phyloP scores from a whole-genome alignment of 1,140 invertebrate species.

The Melanaphis sacchari region DNA sequence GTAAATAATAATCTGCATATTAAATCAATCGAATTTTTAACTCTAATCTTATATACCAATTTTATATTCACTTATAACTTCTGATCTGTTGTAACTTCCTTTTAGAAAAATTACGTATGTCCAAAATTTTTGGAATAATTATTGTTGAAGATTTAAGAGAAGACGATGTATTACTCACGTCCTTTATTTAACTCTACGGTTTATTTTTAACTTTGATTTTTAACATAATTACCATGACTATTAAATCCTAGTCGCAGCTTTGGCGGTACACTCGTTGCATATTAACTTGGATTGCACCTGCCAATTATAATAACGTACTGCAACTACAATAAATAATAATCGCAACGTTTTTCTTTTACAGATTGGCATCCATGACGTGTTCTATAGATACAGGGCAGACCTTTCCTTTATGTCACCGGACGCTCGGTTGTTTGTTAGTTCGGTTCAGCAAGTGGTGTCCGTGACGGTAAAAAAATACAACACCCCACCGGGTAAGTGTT shows the following conservation, averaged over 20 bases:
- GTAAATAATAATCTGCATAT: not conserved
- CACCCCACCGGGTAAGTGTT: conserved; percentile 40
- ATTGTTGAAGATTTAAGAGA: too few relatives aligned
- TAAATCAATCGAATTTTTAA: not conserved
- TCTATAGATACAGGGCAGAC: conserved; percentile 77
- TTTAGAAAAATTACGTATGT: not conserved
- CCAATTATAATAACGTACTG: not conserved
- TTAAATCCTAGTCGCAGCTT: too few relatives aligned
- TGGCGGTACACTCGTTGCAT: not conserved
- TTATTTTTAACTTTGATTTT: too few relatives aligned
- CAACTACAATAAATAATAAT: not conserved
- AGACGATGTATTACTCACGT: not conserved
- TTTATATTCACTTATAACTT: not conserved
- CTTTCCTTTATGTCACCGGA: conserved; percentile 79
- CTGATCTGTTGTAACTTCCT: not conserved
- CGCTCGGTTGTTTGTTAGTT: conserved; percentile 76
- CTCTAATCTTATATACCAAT: not conserved
- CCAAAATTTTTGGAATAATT: not conserved
- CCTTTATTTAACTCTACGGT: too few relatives aligned
- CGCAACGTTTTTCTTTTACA: conserved; percentile 63
- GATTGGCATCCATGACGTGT: conserved; percentile 77
- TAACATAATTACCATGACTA: too few relatives aligned
- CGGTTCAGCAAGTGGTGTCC: conserved; percentile 81
- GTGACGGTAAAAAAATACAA: conserved; percentile 75
- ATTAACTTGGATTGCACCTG: not conserved